Evolutionary conservation across 2,888 invertebrate species (phyloP).

Genomic region (Diplazon laetatorius): DNA sequence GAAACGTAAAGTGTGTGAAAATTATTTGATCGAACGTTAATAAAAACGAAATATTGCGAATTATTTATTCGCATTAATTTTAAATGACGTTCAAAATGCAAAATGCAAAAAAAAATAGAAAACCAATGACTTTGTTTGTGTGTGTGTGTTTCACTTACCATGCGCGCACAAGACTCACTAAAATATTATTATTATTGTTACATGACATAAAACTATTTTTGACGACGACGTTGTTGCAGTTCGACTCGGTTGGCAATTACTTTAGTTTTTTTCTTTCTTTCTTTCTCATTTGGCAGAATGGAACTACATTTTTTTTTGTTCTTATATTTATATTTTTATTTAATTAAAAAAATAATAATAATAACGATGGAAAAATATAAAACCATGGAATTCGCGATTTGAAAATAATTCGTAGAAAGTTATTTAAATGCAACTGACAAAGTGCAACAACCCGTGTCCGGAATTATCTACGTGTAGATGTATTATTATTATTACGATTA

Average conservation of each 20-base stretch:
- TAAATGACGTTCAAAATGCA: not conserved
- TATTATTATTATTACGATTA: constrained; percentile 68
- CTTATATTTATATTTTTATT: no score
- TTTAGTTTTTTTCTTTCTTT: constrained; percentile 23
- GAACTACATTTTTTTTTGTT: no score
- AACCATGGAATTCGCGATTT: not conserved
- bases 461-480: constrained; percentile 73
- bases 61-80: no score
- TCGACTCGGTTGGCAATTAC: constrained; percentile 71
- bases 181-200: constrained; percentile 71
- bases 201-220: constrained; percentile 76
- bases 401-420: constrained; percentile 48
- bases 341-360: no score
- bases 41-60: no score
- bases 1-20: not conserved
- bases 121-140: constrained; percentile 15
- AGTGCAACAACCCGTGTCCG: constrained; percentile 76
- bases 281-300: no score
- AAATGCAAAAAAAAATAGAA: constrained; percentile 7
- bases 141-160: constrained; percentile 76
- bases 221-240: constrained; percentile 78
- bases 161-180: constrained; percentile 78
- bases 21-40: not conserved
- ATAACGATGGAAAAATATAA: constrained; percentile 2
- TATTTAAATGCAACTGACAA: no score